A percentile compares a stretch with the other conserved stretches of the same genome.
Conservation (phyloP, 2,113 vertebrate species). For the zebrafish (Danio rerio) region DNA sequence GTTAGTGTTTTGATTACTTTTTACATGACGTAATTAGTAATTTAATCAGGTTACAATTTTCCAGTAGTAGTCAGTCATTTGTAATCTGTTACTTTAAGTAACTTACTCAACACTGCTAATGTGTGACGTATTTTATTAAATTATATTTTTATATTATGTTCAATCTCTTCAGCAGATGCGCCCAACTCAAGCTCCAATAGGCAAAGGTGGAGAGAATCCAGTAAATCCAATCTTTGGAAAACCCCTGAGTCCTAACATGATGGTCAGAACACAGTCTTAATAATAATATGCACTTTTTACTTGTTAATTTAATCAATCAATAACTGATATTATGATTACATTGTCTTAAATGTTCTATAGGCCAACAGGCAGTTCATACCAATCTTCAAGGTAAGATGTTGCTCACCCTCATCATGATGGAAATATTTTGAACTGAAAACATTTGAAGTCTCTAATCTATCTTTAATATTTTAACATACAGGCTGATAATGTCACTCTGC, state of each 20-base stretch:
- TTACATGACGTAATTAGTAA: too few relatives aligned
- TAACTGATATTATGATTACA: neutral
- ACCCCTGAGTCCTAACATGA: constrained; percentile 41
- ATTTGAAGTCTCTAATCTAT: neutral
- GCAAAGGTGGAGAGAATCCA: neutral
- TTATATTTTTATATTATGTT: neutral
- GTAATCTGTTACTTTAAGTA: too few relatives aligned
- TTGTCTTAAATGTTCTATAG: constrained; percentile 55
- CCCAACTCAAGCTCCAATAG: neutral
- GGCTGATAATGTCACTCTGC: constrained; percentile 61
- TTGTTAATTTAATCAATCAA: too few relatives aligned
- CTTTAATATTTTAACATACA: constrained; percentile 25
- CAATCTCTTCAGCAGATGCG: neutral
- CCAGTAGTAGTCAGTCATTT: too few relatives aligned
- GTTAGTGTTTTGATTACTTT: too few relatives aligned
- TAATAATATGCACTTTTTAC: too few relatives aligned
- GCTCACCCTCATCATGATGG: neutral
- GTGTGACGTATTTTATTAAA: neutral
- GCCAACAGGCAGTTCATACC: constrained; percentile 45
- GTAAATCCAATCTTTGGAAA: constrained; percentile 26
- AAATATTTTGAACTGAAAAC: neutral
- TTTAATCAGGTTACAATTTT: too few relatives aligned
- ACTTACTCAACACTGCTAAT: too few relatives aligned
- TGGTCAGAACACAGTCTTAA: constrained; percentile 24
- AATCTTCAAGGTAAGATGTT: constrained; percentile 59